Percentiles rank a stretch among this genome's conserved stretches.
Evolutionary conservation across 2,797 vertebrate species (phyloP).

Genomic region (Microctenopoma steveboyesi): DNA sequence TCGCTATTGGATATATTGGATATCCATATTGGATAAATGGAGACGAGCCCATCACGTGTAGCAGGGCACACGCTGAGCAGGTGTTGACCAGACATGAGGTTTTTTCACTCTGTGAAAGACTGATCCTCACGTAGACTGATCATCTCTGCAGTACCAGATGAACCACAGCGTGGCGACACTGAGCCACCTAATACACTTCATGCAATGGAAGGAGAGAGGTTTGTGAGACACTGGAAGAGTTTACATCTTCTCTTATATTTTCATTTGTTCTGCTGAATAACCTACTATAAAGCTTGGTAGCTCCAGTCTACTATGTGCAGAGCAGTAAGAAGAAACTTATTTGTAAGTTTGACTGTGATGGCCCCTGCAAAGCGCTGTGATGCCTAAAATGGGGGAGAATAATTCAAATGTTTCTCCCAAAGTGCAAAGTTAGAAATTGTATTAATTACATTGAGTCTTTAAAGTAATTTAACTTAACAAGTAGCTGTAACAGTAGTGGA

Average conservation of each 20-base stretch:
- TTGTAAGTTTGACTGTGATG: too few relatives aligned
- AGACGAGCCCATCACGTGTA: not conserved
- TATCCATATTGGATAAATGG: too few relatives aligned
- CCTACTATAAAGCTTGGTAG: too few relatives aligned
- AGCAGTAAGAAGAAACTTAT: too few relatives aligned
- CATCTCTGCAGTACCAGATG: not conserved
- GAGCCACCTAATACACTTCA: not conserved
- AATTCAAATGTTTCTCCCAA: not conserved
- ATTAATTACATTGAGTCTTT: not conserved
- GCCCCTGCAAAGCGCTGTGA: not conserved
- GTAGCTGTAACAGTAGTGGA: not conserved
- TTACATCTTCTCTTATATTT: too few relatives aligned
- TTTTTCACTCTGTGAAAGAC: too few relatives aligned
- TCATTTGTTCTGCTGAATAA: too few relatives aligned
- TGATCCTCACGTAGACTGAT: too few relatives aligned
- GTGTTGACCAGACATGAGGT: not conserved
- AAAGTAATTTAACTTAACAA: not conserved
- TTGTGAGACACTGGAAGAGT: not conserved
- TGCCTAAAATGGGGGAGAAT: not conserved
- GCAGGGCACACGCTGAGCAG: not conserved
- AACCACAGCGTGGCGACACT: slow-evolving; percentile 41
- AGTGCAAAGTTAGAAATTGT: too few relatives aligned
- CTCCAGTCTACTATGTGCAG: too few relatives aligned
- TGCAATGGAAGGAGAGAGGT: not conserved
- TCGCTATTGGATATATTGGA: too few relatives aligned